Evolutionary conservation across 2,113 vertebrate species (phyloP).

Genomic region (Isurus oxyrinchus): DNA sequence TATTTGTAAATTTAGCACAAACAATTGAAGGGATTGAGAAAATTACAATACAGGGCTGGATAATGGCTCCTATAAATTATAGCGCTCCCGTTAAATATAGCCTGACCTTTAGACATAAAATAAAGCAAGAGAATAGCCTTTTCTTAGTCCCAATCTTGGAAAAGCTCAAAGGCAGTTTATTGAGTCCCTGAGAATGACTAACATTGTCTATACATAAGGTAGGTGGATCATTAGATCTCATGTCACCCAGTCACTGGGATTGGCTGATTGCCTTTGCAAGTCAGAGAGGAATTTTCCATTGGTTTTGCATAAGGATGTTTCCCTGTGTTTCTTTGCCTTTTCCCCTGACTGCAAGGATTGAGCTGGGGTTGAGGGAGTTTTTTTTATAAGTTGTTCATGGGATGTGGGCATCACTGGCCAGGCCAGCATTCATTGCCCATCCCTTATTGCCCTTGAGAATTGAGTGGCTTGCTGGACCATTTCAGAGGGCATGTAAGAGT

Average conservation of each 20-base stretch:
- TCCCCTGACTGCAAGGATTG: too few species aligned
- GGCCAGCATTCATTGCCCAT: too few species aligned
- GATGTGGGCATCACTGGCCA: too few species aligned
- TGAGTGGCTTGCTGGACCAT: too few species aligned
- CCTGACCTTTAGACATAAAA: not conserved
- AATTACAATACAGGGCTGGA: not conserved
- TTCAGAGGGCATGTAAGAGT: too few species aligned
- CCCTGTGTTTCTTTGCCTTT: too few species aligned
- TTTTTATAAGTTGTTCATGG: too few species aligned
- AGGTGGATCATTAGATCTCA: not conserved
- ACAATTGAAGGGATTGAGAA: not conserved
- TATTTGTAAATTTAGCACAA: not conserved
- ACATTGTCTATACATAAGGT: not conserved
- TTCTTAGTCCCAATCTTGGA: not conserved
- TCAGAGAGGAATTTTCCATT: too few species aligned
- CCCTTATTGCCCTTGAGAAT: too few species aligned
- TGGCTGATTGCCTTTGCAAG: too few species aligned
- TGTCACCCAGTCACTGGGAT: not conserved
- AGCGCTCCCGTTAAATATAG: not conserved
- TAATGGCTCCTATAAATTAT: not conserved
- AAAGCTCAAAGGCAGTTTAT: not conserved
- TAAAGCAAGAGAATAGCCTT: not conserved
- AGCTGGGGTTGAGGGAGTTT: too few species aligned
- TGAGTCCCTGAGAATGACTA: not conserved
- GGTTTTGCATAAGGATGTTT: too few species aligned